Percentiles rank a stretch among this genome's conserved stretches.
Evolutionary conservation across 2,888 invertebrate species (phyloP).

Genomic region (Operophtera brumata): DNA sequence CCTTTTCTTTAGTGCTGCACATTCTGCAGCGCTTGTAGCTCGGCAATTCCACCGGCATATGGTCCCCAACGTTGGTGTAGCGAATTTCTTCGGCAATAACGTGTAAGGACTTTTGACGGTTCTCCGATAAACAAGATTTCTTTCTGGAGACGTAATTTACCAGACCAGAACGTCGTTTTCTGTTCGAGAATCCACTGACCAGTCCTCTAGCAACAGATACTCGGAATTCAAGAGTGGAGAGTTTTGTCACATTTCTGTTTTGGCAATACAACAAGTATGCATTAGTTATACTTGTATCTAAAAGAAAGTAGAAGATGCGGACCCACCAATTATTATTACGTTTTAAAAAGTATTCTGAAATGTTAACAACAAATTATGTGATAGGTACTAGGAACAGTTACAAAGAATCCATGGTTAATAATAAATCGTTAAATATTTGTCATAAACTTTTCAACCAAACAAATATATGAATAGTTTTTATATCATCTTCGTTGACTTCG

Average conservation of each 20-base stretch:
- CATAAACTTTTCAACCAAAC: no score
- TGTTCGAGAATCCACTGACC: slow-evolving; percentile 27
- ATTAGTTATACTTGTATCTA: slow-evolving; percentile 36
- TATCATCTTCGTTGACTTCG: no score
- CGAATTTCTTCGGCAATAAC: slow-evolving; percentile 33
- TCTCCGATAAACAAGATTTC: slow-evolving; percentile 19
- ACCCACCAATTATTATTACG: background rate
- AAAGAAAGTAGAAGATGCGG: slow-evolving; percentile 34
- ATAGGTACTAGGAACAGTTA: no score
- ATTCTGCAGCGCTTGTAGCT: slow-evolving; percentile 28
- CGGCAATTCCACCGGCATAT: slow-evolving; percentile 24
- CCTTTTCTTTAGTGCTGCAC: slow-evolving; percentile 29
- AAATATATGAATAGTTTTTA: no score
- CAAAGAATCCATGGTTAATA: no score
- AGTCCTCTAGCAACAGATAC: slow-evolving; percentile 31
- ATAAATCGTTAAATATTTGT: no score
- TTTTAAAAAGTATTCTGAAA: no score
- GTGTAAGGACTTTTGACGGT: slow-evolving; percentile 23
- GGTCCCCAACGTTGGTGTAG: slow-evolving; percentile 31
- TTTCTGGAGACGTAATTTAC: slow-evolving; percentile 15
- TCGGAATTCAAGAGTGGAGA: slow-evolving; percentile 34
- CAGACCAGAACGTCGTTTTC: slow-evolving; percentile 23
- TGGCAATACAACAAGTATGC: slow-evolving; percentile 31
- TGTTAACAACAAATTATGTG: no score
- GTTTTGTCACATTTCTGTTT: slow-evolving; percentile 20